phyloP scores from a whole-genome alignment of 2,797 vertebrate genomes.

The Pseudomugil tenellus region DNA sequence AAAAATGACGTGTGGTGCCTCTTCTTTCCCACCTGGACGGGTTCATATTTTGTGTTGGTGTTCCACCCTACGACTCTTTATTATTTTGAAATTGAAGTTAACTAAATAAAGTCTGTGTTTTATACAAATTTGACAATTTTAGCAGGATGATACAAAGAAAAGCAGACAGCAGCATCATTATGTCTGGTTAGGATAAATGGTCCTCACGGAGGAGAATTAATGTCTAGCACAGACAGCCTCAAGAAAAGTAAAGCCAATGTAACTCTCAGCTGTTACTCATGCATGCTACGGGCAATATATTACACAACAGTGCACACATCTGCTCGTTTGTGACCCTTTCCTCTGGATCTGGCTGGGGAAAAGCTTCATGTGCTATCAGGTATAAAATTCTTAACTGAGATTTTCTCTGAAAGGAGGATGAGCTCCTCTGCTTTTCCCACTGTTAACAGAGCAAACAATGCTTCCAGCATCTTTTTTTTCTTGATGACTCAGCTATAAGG shows the following conservation, averaged over 20 bases:
- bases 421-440: slow-evolving; percentile 26
- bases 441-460: slow-evolving; percentile 41
- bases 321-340: slow-evolving; percentile 29
- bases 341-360: slow-evolving; percentile 23
- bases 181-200: not conserved
- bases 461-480: slow-evolving; percentile 44
- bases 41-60: not conserved
- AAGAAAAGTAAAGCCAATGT: slow-evolving; percentile 47
- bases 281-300: slow-evolving; percentile 15
- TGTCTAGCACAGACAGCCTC: slow-evolving; percentile 38
- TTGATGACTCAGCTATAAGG: slow-evolving; percentile 56
- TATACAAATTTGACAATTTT: not conserved
- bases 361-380: slow-evolving; percentile 33
- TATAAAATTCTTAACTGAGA: slow-evolving; percentile 18
- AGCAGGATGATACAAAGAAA: not conserved
- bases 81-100: not conserved
- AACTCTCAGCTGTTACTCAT: slow-evolving; percentile 47
- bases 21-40: not conserved
- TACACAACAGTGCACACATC: slow-evolving; percentile 18
- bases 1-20: not conserved
- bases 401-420: slow-evolving; percentile 31
- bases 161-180: slow-evolving; percentile 13
- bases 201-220: slow-evolving; percentile 12
- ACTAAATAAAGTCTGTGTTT: not conserved
- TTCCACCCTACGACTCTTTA: not conserved